Evolutionary conservation across 2,113 vertebrate genomes (phyloP).

Genomic region (Callaeas wilsoni): DNA sequence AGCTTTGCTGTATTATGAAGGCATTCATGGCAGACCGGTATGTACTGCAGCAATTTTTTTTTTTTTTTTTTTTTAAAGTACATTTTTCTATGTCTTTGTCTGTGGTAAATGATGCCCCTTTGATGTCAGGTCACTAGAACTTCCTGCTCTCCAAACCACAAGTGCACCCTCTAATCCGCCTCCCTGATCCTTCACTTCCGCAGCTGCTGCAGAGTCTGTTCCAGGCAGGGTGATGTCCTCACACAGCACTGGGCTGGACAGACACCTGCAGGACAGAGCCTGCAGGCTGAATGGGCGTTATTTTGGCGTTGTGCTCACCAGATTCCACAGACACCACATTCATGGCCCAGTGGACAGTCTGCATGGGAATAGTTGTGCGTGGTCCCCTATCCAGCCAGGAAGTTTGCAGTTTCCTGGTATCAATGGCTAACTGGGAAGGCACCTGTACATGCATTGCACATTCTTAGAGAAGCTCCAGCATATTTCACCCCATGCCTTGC

Average conservation of each 20-base stretch:
- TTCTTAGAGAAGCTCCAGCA: neutral
- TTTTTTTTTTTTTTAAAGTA: neutral
- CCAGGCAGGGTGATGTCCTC: neutral
- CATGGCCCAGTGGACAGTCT: neutral
- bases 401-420: neutral
- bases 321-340: neutral
- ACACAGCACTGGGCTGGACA: neutral
- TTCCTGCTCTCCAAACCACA: neutral
- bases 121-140: neutral
- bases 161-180: neutral
- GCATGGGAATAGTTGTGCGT: neutral
- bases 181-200: neutral
- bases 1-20: conserved; percentile 90
- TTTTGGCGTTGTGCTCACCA: neutral
- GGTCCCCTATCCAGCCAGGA: neutral
- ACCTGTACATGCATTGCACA: neutral
- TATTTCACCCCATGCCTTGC: neutral
- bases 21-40: conserved; percentile 93
- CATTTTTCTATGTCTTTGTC: neutral
- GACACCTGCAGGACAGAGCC: neutral
- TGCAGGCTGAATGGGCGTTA: neutral
- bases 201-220: neutral
- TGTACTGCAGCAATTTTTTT: conserved; percentile 8
- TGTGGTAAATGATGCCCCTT: neutral
- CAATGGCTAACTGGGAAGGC: neutral